These are phyloP conservation scores for Orientallactaga sibirica DNA, from an alignment of 2,797 vertebrate genomes.

Conservation along the genomic window DNA sequence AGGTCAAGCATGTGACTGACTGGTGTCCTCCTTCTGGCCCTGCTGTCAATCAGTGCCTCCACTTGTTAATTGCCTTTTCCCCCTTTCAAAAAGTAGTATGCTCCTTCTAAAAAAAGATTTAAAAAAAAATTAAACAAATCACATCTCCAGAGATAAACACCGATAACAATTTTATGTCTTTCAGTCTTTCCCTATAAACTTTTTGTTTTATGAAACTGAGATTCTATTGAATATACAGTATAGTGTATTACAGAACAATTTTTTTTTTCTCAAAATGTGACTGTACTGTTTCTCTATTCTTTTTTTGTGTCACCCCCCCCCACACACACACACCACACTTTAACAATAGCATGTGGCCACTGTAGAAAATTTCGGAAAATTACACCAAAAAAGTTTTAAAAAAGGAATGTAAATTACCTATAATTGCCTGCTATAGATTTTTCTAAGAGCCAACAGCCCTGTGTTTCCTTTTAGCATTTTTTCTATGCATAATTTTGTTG, in stretches of 20 bases:
- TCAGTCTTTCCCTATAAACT: constrained; percentile 27
- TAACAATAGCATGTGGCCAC: constrained; percentile 63
- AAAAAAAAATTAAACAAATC: constrained; percentile 26
- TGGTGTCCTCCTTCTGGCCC: background rate
- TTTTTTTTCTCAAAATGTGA: constrained; percentile 43
- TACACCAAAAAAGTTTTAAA: constrained; percentile 54
- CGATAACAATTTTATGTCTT: constrained; percentile 32
- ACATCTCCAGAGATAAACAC: constrained; percentile 55
- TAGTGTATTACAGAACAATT: constrained; percentile 65
- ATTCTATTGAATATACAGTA: constrained; percentile 61
- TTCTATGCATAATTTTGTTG: constrained; percentile 18
- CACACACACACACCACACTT: background rate
- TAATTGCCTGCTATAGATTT: constrained; percentile 65
- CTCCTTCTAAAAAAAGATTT: constrained; percentile 37
- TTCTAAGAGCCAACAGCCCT: constrained; percentile 11
- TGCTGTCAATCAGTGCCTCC: background rate
- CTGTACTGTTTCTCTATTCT: constrained; percentile 39
- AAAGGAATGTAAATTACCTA: constrained; percentile 69
- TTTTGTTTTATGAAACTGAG: constrained; percentile 66
- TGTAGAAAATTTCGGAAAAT: constrained; percentile 70
- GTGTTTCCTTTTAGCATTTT: constrained; percentile 57
- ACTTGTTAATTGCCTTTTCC: constrained; percentile 20
- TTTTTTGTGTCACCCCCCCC: constrained; percentile 14
- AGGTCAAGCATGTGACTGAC: background rate
- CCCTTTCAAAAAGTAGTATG: constrained; percentile 51